phyloP scores from a whole-genome alignment of 1,140 invertebrate genomes.

The Mylabris phalerata region DNA sequence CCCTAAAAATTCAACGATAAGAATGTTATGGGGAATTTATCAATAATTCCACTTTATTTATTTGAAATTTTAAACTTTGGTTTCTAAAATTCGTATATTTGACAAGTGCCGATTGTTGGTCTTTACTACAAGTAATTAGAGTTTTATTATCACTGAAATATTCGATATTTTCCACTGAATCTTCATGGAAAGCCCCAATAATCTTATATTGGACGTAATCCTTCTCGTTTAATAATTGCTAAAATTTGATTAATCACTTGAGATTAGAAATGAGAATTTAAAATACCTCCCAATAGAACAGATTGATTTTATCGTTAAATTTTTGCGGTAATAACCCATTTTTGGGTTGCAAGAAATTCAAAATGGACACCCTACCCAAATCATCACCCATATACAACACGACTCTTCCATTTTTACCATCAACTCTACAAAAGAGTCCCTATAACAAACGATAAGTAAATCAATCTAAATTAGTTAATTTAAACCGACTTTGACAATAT shows the following conservation, averaged over 20 bases:
- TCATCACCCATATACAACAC: conserved; percentile 46
- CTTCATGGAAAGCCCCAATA: conserved; percentile 41
- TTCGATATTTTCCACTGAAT: conserved; percentile 39
- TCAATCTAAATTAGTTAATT: not conserved
- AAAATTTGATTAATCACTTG: conserved; percentile 6
- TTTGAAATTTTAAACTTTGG: conserved; percentile 45
- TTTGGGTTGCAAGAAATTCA: conserved; percentile 45
- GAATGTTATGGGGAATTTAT: not conserved
- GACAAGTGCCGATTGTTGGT: conserved; percentile 37
- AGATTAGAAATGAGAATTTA: not conserved
- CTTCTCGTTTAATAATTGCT: conserved; percentile 43
- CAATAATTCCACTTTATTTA: conserved; percentile 40
- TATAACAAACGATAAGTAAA: too few species aligned
- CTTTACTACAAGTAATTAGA: conserved; percentile 47
- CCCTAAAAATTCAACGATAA: conserved; percentile 39
- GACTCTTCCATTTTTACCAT: conserved; percentile 23
- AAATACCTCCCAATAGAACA: conserved; percentile 50
- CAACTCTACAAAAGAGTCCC: not conserved
- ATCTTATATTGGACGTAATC: conserved; percentile 40
- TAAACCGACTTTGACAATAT: conserved; percentile 39
- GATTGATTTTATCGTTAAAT: conserved; percentile 44
- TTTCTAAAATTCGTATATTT: conserved; percentile 41
- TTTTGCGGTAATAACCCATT: conserved; percentile 44
- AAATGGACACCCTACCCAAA: conserved; percentile 42
- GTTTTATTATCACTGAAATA: conserved; percentile 41